Evolutionary conservation across 2,888 invertebrate genomes (phyloP).

Genomic region (Hydraecia micacea): DNA sequence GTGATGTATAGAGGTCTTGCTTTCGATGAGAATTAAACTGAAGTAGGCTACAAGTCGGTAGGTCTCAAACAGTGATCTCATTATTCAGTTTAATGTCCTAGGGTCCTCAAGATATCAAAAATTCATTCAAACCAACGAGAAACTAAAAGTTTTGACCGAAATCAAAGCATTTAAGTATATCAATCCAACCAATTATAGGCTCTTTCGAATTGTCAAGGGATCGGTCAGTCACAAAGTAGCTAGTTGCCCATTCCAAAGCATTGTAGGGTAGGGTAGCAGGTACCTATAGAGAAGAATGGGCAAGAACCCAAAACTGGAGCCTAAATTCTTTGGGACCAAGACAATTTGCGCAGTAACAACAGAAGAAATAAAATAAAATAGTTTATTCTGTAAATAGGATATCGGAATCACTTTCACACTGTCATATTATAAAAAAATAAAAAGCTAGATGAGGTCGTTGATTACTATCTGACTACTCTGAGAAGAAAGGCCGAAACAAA

Average conservation of each 20-base stretch:
- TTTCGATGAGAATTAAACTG: background rate
- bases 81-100: background rate
- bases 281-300: background rate
- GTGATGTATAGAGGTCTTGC: no score
- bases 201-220: background rate
- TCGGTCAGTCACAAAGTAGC: background rate
- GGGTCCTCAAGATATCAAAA: background rate
- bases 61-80: background rate
- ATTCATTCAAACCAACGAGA: background rate
- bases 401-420: no score
- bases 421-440: no score
- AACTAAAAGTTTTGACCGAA: background rate
- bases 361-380: background rate
- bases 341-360: background rate
- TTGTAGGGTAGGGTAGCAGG: background rate
- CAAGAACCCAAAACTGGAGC: background rate
- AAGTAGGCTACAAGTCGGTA: no score
- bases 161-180: no score
- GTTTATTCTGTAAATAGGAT: background rate
- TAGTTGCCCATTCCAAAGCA: background rate
- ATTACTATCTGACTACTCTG: no score
- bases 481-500: no score
- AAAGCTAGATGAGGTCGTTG: no score
- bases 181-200: no score
- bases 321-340: no score